Base-by-base conservation (phyloP, 2,797 vertebrate genomes). In the Ammospiza maritima region DNA sequence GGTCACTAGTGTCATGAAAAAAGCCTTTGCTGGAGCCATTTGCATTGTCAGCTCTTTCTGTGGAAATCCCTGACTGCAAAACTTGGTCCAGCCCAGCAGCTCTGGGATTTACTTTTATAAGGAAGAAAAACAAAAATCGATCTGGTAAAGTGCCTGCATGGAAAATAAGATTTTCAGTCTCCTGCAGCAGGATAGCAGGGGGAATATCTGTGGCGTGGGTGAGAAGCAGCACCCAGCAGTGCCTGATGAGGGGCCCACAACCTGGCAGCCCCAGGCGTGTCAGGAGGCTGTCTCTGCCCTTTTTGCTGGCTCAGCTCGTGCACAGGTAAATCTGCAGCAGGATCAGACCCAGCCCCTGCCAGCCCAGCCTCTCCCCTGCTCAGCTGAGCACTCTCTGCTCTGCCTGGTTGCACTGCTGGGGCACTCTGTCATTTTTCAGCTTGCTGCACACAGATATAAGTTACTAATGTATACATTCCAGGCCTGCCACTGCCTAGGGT, bases 401-500 rank as follows among this genome's bases (percentile, higher is more conserved):
- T 89, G 74, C 89, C 78, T 89, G 42, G 21, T 56, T 73, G 69
- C 38, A 2, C 87, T 91, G 69, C 64, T 61, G 77, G 76, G 79
- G n/a, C 69, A 16, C n/a, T 56, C 45, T 87, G 91, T 78, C 82
- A 58, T 95, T 96, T 94, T 76, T 93, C 74, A 76, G 79, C 82
- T 93, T 94, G 86, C 90, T 94, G 91, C 83, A 80, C 1, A 25
- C 38, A 57, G 83, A 71, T 91, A 29, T 18, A 80, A 72, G 80
- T 83, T 87, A 85, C 75, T 74, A 90, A 74, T 44, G 61, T 71
- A 85, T 83, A 83, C 9, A 27, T 91, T 83, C 58, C 54, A 38
- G 79, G 50, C 73, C 47, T 90, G 79, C 76, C 54, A 38, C 58
- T 16, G 61, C 74, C 94, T 71, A 58, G 75, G 91, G 89, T 97